Evolutionary conservation across 92 coral and sea anemone genomes (phyloP).

Genomic region (Umimayanthus kanabou): DNA sequence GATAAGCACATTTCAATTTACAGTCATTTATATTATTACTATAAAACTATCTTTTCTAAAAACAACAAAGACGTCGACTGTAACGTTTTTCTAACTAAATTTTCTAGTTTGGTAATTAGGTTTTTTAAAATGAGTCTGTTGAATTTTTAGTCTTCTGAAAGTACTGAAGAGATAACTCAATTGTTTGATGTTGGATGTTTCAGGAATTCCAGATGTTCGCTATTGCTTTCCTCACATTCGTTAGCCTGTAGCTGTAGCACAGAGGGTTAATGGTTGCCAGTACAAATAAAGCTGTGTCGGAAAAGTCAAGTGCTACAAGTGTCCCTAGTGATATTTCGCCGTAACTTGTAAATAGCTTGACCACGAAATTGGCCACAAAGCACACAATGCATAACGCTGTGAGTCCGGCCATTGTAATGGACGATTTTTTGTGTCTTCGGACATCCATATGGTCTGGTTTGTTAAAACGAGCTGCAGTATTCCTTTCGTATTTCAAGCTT

Average conservation of each 20-base stretch:
- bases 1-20: too few relatives aligned
- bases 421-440: constrained; percentile 34
- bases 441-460: constrained; percentile 17
- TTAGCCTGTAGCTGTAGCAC: constrained; percentile 38
- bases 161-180: too few relatives aligned
- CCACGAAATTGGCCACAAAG: constrained; percentile 25
- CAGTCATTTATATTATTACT: too few relatives aligned
- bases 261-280: constrained; percentile 39
- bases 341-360: constrained; percentile 14
- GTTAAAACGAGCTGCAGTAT: constrained; percentile 31
- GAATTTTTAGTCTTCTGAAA: too few relatives aligned
- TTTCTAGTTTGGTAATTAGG: too few relatives aligned
- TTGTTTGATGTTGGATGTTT: not conserved
- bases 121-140: too few relatives aligned
- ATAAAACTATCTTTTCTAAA: too few relatives aligned
- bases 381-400: constrained; percentile 11
- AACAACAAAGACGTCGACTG: too few relatives aligned
- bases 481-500: constrained; percentile 9
- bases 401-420: constrained; percentile 32
- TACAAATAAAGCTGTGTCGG: constrained; percentile 41
- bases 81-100: too few relatives aligned
- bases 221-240: constrained; percentile 7
- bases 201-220: constrained; percentile 12
- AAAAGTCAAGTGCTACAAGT: constrained; percentile 36
- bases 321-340: constrained; percentile 24